These are phyloP conservation scores for Shinisaurus crocodilurus DNA, from an alignment of 2,113 vertebrate species.

Conservation along the genomic window DNA sequence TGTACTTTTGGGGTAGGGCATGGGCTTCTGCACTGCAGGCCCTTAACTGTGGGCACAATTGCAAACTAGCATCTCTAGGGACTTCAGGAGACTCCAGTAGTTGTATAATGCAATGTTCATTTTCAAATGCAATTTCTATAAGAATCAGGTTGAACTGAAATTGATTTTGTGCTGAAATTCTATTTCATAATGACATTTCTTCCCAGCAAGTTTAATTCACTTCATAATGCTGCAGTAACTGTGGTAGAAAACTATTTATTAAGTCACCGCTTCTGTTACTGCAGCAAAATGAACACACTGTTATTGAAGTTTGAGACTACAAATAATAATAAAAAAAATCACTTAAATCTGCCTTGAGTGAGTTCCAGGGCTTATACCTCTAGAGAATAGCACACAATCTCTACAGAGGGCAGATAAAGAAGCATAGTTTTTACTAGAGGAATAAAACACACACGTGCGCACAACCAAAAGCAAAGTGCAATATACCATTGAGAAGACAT, in stretches of 20 bases:
- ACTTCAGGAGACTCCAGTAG: not conserved
- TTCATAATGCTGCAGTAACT: not conserved
- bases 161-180: slow-evolving; percentile 6
- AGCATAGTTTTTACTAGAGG: slow-evolving; percentile 2
- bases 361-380: not conserved
- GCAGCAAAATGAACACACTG: not conserved
- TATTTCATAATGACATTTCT: slow-evolving; percentile 15
- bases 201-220: not conserved
- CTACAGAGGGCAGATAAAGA: slow-evolving; percentile 7
- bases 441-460: not conserved
- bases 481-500: not conserved
- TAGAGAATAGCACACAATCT: not conserved
- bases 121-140: not conserved
- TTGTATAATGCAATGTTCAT: not conserved
- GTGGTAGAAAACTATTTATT: slow-evolving; percentile 1
- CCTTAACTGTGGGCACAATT: not conserved
- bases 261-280: not conserved
- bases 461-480: not conserved
- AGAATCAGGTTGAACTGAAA: slow-evolving; percentile 11
- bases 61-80: not conserved
- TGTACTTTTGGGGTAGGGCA: not conserved
- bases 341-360: slow-evolving; percentile 7
- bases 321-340: not conserved
- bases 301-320: slow-evolving; percentile 16
- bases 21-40: not conserved